A percentile compares a stretch with the other conserved stretches of the same genome.
Conservation (phyloP, 2,797 vertebrate species). For the Gadopsis marmoratus region DNA sequence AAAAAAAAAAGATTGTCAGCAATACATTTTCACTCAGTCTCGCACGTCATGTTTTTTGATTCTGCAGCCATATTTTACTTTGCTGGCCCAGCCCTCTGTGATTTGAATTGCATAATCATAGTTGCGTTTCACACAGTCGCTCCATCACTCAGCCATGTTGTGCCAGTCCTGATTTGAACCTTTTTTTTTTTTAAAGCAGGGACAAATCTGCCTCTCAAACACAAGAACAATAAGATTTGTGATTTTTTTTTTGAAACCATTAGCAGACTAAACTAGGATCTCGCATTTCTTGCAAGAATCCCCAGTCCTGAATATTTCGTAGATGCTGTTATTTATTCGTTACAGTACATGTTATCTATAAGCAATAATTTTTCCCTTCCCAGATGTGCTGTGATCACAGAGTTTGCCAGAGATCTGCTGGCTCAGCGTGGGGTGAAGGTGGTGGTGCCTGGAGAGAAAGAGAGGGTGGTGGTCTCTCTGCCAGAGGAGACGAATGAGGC, state of each 20-base stretch:
- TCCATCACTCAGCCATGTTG: not conserved
- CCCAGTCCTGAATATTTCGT: not conserved
- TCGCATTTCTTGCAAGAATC: not conserved
- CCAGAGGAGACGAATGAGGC: constrained; percentile 75
- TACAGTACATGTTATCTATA: not conserved
- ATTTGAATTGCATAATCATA: constrained; percentile 2
- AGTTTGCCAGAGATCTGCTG: constrained; percentile 89
- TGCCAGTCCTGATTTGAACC: not conserved
- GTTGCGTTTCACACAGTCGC: not conserved
- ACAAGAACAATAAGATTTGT: not conserved
- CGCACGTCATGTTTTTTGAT: not conserved
- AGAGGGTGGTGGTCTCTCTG: constrained; percentile 84
- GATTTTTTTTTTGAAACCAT: not conserved
- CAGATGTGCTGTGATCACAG: constrained; percentile 93
- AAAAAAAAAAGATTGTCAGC: not conserved
- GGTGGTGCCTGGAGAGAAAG: constrained; percentile 89
- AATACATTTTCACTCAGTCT: not conserved
- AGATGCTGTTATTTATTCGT: not conserved
- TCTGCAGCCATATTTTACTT: constrained; percentile 10
- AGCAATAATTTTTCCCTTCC: not conserved
- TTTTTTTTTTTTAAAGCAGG: not conserved
- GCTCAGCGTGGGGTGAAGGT: constrained; percentile 86
- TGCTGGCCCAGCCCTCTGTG: not conserved
- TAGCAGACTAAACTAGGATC: not conserved
- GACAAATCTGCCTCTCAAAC: not conserved